phyloP scores from a whole-genome alignment of 2,797 vertebrate genomes.

The Chaenodraco wilsoni region DNA sequence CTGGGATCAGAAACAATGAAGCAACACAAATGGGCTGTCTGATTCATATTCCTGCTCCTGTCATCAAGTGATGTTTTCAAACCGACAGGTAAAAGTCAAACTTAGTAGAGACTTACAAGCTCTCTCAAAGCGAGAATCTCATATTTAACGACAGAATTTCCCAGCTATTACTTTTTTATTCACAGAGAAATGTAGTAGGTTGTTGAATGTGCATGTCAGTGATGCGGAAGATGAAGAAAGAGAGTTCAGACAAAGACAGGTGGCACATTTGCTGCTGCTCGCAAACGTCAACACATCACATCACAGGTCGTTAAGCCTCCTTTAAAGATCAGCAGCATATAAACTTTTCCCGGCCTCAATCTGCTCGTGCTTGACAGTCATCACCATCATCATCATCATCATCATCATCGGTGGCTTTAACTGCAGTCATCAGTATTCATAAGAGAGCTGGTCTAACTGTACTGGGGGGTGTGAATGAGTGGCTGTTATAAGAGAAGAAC shows the following conservation, averaged over 20 bases:
- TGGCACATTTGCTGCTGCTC: constrained; percentile 19
- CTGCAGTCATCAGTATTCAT: constrained; percentile 68
- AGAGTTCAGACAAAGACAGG: constrained; percentile 27
- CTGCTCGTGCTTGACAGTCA: constrained; percentile 49
- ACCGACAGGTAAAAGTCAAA: not conserved
- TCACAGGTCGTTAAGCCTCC: constrained; percentile 52
- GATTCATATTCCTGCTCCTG: not conserved
- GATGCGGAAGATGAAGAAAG: not conserved
- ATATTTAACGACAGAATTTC: not conserved
- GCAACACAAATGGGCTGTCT: not conserved
- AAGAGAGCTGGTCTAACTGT: constrained; percentile 62
- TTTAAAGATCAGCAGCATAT: constrained; percentile 50
- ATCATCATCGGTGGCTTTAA: constrained; percentile 32
- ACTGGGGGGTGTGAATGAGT: constrained; percentile 63
- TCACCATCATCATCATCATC: constrained; percentile 29
- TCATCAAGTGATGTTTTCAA: constrained; percentile 3
- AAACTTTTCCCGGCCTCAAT: constrained; percentile 42
- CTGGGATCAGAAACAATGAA: not conserved
- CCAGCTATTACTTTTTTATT: not conserved
- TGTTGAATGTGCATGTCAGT: not conserved
- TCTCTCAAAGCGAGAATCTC: not conserved
- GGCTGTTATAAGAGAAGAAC: constrained; percentile 70
- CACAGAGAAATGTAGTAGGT: not conserved
- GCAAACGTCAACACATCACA: constrained; percentile 46
- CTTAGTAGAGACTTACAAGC: not conserved